Percentiles rank a stretch among this genome's conserved stretches.
Conservation (phyloP, 2,888 invertebrate species). For the Dynastes hyllus region DNA sequence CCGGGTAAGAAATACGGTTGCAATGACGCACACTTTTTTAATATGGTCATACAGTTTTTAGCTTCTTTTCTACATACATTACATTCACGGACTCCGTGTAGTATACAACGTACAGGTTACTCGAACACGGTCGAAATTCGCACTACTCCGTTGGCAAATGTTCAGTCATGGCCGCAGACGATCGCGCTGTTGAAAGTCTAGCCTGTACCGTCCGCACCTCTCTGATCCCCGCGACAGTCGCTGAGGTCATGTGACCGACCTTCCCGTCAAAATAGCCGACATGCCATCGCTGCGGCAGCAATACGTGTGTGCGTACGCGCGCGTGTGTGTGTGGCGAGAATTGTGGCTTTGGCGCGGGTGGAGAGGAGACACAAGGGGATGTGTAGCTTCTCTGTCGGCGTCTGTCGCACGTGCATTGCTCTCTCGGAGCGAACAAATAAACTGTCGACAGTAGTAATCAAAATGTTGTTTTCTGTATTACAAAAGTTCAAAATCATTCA, state of each 20-base stretch:
- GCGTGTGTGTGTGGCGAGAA: slow-evolving; percentile 30
- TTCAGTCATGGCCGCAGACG: slow-evolving; percentile 59
- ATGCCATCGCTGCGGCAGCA: slow-evolving; percentile 57
- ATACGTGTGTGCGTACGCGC: slow-evolving; percentile 31
- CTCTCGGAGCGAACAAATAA: slow-evolving; percentile 46
- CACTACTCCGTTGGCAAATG: slow-evolving; percentile 56
- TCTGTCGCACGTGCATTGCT: slow-evolving; percentile 58
- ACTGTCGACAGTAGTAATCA: slow-evolving; percentile 25
- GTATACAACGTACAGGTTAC: slow-evolving; percentile 35
- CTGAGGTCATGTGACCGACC: slow-evolving; percentile 84
- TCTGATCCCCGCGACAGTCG: slow-evolving; percentile 60
- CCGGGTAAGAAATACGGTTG: background rate
- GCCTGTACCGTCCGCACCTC: slow-evolving; percentile 67
- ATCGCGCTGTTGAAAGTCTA: slow-evolving; percentile 76
- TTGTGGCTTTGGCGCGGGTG: slow-evolving; percentile 44
- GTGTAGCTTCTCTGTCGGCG: slow-evolving; percentile 56
- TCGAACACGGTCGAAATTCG: slow-evolving; percentile 52
- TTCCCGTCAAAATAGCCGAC: slow-evolving; percentile 87
- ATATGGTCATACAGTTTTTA: slow-evolving; percentile 18
- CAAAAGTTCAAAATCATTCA: background rate
- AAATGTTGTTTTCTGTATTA: slow-evolving; percentile 13
- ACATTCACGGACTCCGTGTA: slow-evolving; percentile 49
- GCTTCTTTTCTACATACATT: slow-evolving; percentile 51
- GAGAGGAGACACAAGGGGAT: slow-evolving; percentile 51
- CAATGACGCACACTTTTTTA: background rate